phyloP scores from a whole-genome alignment of 2,888 invertebrate species.

The Iphiclides podalirius region DNA sequence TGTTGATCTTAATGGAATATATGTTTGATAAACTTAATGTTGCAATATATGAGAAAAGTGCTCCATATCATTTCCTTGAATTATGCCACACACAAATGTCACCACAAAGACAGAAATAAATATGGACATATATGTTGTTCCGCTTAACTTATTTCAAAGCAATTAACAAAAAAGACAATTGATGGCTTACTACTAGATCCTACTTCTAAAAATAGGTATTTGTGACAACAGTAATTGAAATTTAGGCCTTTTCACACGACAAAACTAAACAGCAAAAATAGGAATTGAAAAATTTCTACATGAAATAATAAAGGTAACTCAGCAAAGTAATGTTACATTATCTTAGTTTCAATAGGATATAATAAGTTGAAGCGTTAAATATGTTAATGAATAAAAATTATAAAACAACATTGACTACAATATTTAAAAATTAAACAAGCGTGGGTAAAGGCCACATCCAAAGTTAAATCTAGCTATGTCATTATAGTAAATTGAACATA shows the following conservation, averaged over 20 bases:
- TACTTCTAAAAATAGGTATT: neutral
- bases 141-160: conserved; percentile 31
- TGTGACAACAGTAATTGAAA: neutral
- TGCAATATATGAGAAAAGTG: neutral
- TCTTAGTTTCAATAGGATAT: neutral
- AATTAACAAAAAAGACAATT: conserved; percentile 34
- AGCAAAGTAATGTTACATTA: neutral
- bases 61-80: neutral
- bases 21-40: conserved; percentile 1
- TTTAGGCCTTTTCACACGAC: conserved; percentile 17
- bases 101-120: conserved; percentile 24
- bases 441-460: neutral
- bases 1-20: too few relatives aligned
- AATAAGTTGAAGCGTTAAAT: neutral
- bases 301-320: neutral
- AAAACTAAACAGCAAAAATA: conserved; percentile 10
- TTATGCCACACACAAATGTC: conserved; percentile 19
- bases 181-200: conserved; percentile 26
- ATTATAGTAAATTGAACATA: neutral
- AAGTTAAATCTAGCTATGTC: conserved; percentile 1
- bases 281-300: neutral
- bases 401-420: conserved; percentile 8
- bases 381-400: neutral
- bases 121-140: conserved; percentile 6
- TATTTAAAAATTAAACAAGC: neutral